Base-by-base conservation (phyloP, 1,140 invertebrate species). In the Gonioctena quinquepunctata region DNA sequence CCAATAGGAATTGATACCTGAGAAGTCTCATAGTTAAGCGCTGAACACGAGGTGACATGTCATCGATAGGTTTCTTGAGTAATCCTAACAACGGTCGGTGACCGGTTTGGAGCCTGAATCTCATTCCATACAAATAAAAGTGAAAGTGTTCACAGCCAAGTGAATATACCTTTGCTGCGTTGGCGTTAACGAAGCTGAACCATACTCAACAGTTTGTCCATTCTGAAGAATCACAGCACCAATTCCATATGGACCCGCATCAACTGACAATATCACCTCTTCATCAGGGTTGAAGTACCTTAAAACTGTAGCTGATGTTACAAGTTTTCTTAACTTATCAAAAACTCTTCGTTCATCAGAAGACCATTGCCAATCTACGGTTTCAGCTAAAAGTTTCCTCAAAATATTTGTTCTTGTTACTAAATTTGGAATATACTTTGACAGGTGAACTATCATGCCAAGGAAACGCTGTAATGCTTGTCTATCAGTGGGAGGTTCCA, bases 231-330 rank as follows among this genome's bases (percentile, higher is more conserved):
- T 27, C 23, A 78, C 75, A 7, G 77, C 80, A 16, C 80, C 84
- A 7, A 86, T 73, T 5, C 85, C 86, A 73, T 82, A 83, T 0
- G 78, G 66, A 33, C 81, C 84, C 11, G 85, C 85, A 79, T 89
- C 87, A 16, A 82, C 82, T 13, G 84, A 75, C n/a, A 88, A 27
- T 5, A 82, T 70, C 1, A 87, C 60, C 22, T 77, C 68, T 57
- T 76, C 69, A 3, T 73, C 62, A 21, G 80, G 76, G n/a, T 54
- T 25, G 13, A 33, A 33, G 13, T 33, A 33, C 13, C 2, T 33
- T 13, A 33, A 33, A 13, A 33, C 28, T 8, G 42, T 19, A 49
- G 63, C 21, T 21, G 13, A 16, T 22, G 22, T 22, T 16, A 66
- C 11, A 8, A 57, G 8, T 2, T 56, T 28, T 42, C 56, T 57